phyloP scores from a whole-genome alignment of 2,113 vertebrate genomes.

The Aegypius monachus region DNA sequence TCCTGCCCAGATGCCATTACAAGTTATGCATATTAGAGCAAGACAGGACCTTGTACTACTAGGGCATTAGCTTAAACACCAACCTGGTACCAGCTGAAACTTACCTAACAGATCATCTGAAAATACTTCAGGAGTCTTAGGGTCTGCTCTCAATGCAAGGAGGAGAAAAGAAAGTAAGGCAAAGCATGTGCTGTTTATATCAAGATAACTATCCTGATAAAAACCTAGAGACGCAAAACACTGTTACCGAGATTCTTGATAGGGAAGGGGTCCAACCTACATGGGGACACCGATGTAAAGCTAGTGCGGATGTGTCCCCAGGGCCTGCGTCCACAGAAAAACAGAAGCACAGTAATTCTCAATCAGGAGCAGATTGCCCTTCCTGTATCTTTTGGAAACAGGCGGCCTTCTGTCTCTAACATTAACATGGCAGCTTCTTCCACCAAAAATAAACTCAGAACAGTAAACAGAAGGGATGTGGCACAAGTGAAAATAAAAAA shows the following conservation, averaged over 20 bases:
- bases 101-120: not conserved
- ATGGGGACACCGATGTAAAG: accelerated
- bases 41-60: not conserved
- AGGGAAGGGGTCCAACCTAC: not conserved
- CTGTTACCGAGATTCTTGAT: not conserved
- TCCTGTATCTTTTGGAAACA: not conserved
- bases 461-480: not conserved
- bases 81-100: not conserved
- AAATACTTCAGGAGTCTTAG: not conserved
- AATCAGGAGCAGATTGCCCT: not conserved
- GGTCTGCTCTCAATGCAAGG: not conserved
- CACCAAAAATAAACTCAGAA: not conserved
- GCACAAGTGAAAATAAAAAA: not conserved
- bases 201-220: not conserved
- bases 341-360: not conserved
- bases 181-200: not conserved
- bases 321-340: not conserved
- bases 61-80: not conserved
- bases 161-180: not conserved
- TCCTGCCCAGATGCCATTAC: not conserved
- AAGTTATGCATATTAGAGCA: accelerated
- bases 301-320: not conserved
- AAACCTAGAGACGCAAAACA: not conserved
- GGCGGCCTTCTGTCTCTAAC: not conserved
- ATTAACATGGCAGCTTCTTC: not conserved